These are phyloP conservation scores for Oconnorella tubifera DNA, from an alignment of 2,888 invertebrate genomes.

Conservation along the genomic window DNA sequence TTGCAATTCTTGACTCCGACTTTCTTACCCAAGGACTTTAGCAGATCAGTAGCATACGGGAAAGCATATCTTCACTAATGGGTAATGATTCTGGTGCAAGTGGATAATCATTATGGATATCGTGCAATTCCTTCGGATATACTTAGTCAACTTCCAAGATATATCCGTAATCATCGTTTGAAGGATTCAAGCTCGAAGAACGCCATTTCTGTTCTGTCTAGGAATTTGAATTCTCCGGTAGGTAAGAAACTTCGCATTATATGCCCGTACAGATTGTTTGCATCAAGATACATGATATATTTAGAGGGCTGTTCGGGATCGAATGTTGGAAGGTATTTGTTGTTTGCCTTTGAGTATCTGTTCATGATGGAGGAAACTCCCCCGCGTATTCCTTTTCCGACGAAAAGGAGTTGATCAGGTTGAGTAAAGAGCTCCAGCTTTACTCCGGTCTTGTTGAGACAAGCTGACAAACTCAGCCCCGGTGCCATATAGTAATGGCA, in stretches of 20 bases:
- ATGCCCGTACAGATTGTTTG: neutral
- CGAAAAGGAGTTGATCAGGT: constrained; percentile 36
- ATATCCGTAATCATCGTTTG: neutral
- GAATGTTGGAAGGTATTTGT: neutral
- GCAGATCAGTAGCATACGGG: neutral
- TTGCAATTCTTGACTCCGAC: neutral
- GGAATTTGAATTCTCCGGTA: neutral
- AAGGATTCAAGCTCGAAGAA: neutral
- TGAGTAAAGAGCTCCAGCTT: constrained; percentile 38
- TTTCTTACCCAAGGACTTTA: neutral
- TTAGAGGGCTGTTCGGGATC: neutral
- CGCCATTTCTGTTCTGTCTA: neutral
- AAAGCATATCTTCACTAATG: neutral
- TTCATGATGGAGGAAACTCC: constrained; percentile 16
- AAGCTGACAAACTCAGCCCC: constrained; percentile 42
- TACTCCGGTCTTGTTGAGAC: constrained; percentile 39
- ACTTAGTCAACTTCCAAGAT: constrained; percentile 6
- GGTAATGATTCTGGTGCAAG: constrained; percentile 3
- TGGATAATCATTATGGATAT: constrained; percentile 2
- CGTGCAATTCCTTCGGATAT: neutral
- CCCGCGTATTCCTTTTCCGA: constrained; percentile 23
- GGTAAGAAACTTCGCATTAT: neutral
- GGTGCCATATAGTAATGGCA: constrained; percentile 39
- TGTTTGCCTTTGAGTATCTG: neutral
- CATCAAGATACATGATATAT: neutral